Evolutionary conservation across 2,888 invertebrate species (phyloP).

Genomic region (Desoria tigrina): DNA sequence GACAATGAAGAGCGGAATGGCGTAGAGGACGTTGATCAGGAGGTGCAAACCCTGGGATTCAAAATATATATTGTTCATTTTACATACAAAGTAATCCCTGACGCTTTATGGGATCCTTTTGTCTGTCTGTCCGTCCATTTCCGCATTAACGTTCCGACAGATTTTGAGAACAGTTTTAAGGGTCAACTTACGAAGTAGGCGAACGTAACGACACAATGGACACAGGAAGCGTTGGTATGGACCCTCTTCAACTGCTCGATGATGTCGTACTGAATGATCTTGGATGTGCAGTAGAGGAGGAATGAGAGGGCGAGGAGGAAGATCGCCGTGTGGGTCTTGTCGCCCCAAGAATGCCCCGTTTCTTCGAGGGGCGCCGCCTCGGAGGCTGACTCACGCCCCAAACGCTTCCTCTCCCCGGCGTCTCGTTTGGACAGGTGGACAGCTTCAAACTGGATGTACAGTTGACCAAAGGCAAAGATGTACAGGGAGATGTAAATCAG

Average conservation of each 20-base stretch:
- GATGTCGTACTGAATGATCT: conserved; percentile 5
- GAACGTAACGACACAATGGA: conserved; percentile 12
- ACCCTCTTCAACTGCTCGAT: conserved; percentile 10
- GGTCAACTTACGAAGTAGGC: conserved; percentile 8
- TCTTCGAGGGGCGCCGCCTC: neutral
- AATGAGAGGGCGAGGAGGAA: conserved; percentile 8
- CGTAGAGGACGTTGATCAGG: conserved; percentile 8
- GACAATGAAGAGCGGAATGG: conserved; percentile 17
- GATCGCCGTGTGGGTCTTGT: conserved; percentile 14
- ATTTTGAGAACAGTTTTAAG: too few species aligned
- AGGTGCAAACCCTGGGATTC: conserved; percentile 6
- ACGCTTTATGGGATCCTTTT: too few species aligned
- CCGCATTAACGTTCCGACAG: too few species aligned
- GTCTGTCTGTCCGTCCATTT: too few species aligned
- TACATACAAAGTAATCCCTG: neutral
- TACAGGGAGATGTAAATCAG: conserved; percentile 7
- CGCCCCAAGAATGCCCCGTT: neutral
- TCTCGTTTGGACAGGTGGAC: neutral
- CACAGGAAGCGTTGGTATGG: conserved; percentile 4
- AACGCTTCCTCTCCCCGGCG: too few species aligned
- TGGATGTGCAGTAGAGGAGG: conserved; percentile 17
- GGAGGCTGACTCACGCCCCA: neutral
- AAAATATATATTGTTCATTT: too few species aligned
- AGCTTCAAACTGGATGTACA: conserved; percentile 14
- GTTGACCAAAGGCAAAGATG: conserved; percentile 1